Evolutionary conservation across 2,797 vertebrate genomes (phyloP), one percentile per base, ranked within the genome.

Genomic region (Chromis chromis): DNA sequence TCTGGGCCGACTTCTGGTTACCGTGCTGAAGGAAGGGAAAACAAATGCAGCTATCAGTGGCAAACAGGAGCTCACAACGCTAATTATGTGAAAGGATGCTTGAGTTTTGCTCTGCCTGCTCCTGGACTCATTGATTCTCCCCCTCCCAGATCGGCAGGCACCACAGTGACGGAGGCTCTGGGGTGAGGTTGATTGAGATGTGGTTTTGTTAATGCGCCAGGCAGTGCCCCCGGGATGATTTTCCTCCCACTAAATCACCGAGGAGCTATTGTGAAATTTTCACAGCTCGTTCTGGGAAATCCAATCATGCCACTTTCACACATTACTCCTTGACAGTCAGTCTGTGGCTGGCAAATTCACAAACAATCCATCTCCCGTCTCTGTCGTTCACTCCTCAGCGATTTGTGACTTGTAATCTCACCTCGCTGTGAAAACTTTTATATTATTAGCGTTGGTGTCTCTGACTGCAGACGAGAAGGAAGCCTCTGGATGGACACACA

Each of bases 181-280:
- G 39, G 49, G 28, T 13, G 53, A 81, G 62, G 48, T 87, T n/a
- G 86, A 90, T 79, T 92, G 87, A 91, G 76, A 79, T 89, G 87
- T 55, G 83, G 86, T 90, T 93, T 92, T 89, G 84, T 87, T 79
- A 27, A 77, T 61, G 69, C 84, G 87, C 87, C 89, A 89, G 83
- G 61, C 70, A 59, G 58, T 4, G 79, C 90, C 85, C 85, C 58
- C 59, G 3, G 89, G 87, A 87, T 69, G 65, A 85, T 81, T 88
- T 78, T 68, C 63, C 59, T 68, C 58, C 49, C 55, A 77, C 48
- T 83, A 81, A 89, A 91, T 91, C 84, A 87, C 76, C 71, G 52
- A 76, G 65, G 61, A 89, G 56, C 63, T 74, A 68, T 90, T 90
- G 86, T 86, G 80, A 91, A 90, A 86, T 86, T 63, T 76, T 78